A percentile compares a stretch with the other conserved stretches of the same genome.
Conservation (phyloP, 1,140 invertebrate genomes). For the Mylabris phalerata region DNA sequence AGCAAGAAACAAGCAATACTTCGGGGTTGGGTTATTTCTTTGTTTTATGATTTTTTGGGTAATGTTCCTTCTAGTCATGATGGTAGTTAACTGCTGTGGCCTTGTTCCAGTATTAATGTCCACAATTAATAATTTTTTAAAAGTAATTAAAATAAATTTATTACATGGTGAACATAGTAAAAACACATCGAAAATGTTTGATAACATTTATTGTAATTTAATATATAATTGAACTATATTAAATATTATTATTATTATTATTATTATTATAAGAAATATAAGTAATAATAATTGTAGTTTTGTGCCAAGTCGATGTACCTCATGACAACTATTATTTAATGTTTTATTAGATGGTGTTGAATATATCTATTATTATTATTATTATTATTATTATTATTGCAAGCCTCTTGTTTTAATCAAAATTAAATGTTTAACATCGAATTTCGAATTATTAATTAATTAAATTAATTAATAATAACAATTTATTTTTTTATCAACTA, state of each 20-base stretch:
- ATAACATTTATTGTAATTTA: constrained; percentile 21
- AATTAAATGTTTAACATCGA: constrained; percentile 39
- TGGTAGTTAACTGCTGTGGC: constrained; percentile 15
- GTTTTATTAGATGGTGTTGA: constrained; percentile 7
- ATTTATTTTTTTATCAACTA: constrained; percentile 33
- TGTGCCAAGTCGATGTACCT: constrained; percentile 39
- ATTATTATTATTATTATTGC: neutral
- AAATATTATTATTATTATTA: constrained; percentile 18
- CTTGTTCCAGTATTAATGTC: constrained; percentile 20
- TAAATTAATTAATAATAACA: constrained; percentile 6
- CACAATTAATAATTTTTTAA: constrained; percentile 3
- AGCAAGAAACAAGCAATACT: neutral
- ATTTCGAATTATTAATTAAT: constrained; percentile 12
- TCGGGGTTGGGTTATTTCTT: constrained; percentile 8
- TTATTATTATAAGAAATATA: constrained; percentile 20
- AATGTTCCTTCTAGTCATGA: constrained; percentile 28
- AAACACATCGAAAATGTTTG: constrained; percentile 13
- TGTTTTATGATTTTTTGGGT: neutral
- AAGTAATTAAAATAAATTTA: constrained; percentile 6
- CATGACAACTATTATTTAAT: constrained; percentile 26
- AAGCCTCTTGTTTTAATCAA: constrained; percentile 8
- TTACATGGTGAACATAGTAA: neutral
- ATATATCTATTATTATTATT: constrained; percentile 10
- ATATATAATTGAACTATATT: constrained; percentile 27
- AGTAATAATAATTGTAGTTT: constrained; percentile 15